A percentile compares a stretch with the other conserved stretches of the same genome.
Evolutionary conservation across 2,113 vertebrate genomes (phyloP).

Genomic region (Oxygymnocypris stewartii): DNA sequence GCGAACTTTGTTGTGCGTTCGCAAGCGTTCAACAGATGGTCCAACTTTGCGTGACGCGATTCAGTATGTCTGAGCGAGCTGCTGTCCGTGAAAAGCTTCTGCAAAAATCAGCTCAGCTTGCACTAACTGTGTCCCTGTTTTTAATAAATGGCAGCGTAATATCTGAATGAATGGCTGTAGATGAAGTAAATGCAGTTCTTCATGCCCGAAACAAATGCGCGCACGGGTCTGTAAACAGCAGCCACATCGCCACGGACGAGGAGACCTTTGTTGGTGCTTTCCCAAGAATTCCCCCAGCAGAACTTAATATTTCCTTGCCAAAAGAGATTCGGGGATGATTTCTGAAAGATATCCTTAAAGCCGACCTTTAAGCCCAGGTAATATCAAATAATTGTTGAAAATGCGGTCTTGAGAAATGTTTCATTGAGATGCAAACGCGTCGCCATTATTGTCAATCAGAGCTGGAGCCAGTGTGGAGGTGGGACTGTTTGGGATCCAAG

Average conservation of each 20-base stretch:
- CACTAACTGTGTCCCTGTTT: background rate
- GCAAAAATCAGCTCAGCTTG: background rate
- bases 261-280: constrained; percentile 54
- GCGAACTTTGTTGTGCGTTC: background rate
- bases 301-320: constrained; percentile 26
- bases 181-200: constrained; percentile 2
- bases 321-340: background rate
- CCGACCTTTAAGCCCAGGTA: background rate
- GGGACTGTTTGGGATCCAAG: constrained; percentile 49
- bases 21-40: constrained; percentile 55
- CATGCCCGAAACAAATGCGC: constrained; percentile 10
- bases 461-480: constrained; percentile 65
- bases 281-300: constrained; percentile 39
- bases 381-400: constrained; percentile 11
- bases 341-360: background rate
- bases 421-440: constrained; percentile 69
- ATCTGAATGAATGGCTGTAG: background rate
- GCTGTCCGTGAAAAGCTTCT: constrained; percentile 15
- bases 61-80: background rate
- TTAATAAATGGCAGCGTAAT: background rate
- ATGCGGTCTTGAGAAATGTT: constrained; percentile 54
- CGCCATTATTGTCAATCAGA: constrained; percentile 81
- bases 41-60: constrained; percentile 40
- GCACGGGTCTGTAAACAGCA: constrained; percentile 24
- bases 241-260: constrained; percentile 30